Percentiles rank a stretch among this genome's conserved stretches.
Evolutionary conservation across 2,888 invertebrate species (phyloP).

Genomic region (Melanophora roralis): DNA sequence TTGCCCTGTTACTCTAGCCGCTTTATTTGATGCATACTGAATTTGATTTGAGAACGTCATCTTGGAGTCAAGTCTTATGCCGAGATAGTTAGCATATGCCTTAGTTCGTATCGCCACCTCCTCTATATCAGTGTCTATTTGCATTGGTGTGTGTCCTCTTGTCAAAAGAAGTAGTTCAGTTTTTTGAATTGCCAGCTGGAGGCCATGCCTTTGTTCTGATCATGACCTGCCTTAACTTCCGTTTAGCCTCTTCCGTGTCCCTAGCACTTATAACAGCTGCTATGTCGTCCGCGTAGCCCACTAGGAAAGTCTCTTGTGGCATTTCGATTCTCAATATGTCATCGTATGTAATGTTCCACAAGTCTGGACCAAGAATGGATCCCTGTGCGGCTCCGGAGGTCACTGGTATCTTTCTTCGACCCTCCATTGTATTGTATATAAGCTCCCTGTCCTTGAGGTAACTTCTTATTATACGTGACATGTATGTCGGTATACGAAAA

Average conservation of each 20-base stretch:
- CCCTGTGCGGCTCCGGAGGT: slow-evolving; percentile 41
- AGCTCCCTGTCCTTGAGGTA: slow-evolving; percentile 17
- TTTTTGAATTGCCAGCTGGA: not conserved
- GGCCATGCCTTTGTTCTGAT: not conserved
- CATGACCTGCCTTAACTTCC: no score
- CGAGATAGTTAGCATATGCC: no score
- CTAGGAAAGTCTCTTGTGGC: not conserved
- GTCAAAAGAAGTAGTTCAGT: not conserved
- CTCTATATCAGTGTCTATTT: not conserved
- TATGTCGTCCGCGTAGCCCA: not conserved
- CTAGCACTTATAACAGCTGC: not conserved
- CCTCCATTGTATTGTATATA: slow-evolving; percentile 1
- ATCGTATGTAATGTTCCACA: slow-evolving; percentile 46
- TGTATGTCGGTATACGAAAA: slow-evolving; percentile 5
- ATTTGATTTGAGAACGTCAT: not conserved
- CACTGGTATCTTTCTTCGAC: not conserved
- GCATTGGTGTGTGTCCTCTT: not conserved
- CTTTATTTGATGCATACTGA: not conserved
- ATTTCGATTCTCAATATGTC: slow-evolving; percentile 12
- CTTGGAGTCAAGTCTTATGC: not conserved
- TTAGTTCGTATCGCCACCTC: not conserved
- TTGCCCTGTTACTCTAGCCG: not conserved
- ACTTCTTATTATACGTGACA: not conserved
- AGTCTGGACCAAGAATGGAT: slow-evolving; percentile 26
- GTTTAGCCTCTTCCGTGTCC: not conserved